Percentiles rank a stretch among this genome's conserved stretches.
These are phyloP conservation scores for Drosophila incognita DNA, from an alignment of 2,888 invertebrate species.

Conservation along the genomic window DNA sequence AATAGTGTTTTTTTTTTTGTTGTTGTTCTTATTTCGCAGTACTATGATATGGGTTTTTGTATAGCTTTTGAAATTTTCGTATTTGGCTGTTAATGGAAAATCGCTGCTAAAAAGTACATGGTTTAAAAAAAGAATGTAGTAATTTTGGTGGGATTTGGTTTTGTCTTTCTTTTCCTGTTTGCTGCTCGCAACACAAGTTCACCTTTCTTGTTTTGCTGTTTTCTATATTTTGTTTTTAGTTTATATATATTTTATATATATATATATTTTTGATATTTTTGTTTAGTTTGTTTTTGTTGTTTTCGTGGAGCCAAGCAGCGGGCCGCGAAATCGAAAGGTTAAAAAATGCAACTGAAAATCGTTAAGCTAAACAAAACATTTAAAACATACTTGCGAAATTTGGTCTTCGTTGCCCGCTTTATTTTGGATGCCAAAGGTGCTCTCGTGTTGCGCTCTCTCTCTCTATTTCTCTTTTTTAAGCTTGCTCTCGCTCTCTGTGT, in stretches of 20 bases:
- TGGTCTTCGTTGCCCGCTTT: conserved; percentile 44
- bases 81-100: conserved; percentile 48
- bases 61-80: conserved; percentile 33
- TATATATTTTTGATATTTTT: conserved; percentile 8
- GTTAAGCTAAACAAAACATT: conserved; percentile 40
- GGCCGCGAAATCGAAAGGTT: conserved; percentile 32
- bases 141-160: conserved; percentile 9
- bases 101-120: conserved; percentile 45
- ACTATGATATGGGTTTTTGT: conserved; percentile 25
- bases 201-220: conserved; percentile 34
- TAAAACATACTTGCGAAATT: conserved; percentile 76
- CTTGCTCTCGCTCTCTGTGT: conserved; percentile 40
- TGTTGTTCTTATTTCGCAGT: conserved; percentile 40
- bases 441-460: conserved; percentile 51
- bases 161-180: conserved; percentile 7
- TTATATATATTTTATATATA: not conserved
- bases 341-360: conserved; percentile 47
- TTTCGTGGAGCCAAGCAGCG: conserved; percentile 18
- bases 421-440: conserved; percentile 56
- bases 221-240: conserved; percentile 21
- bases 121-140: not conserved
- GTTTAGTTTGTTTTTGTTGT: conserved; percentile 1
- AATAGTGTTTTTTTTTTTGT: conserved; percentile 57
- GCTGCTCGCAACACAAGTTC: conserved; percentile 44
- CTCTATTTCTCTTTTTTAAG: conserved; percentile 13